A percentile compares a stretch with the other conserved stretches of the same genome.
These are phyloP conservation scores for Calycopis cecrops DNA, from an alignment of 1,140 invertebrate species.

Conservation along the genomic window DNA sequence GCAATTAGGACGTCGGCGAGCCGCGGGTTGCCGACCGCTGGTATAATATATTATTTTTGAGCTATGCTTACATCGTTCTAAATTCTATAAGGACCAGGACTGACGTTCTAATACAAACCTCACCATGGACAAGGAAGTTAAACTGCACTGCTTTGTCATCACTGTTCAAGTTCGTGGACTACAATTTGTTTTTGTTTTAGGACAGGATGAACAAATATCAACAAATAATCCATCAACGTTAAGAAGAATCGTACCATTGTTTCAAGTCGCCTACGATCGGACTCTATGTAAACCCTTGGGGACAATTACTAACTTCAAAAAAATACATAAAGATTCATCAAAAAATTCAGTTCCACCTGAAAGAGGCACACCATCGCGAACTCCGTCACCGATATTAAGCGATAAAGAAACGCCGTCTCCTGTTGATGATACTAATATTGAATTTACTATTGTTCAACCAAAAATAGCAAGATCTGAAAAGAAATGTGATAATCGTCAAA, in stretches of 20 bases:
- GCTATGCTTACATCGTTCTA: no score
- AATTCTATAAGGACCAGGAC: no score
- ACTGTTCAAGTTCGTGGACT: constrained; percentile 6
- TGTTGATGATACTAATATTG: neutral
- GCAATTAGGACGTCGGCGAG: no score
- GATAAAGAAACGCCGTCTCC: constrained; percentile 25
- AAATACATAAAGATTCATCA: constrained; percentile 29
- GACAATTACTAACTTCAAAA: constrained; percentile 48
- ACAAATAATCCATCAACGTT: constrained; percentile 48
- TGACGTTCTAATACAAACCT: no score
- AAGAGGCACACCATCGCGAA: constrained; percentile 37
- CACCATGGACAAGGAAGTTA: no score
- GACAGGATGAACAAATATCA: constrained; percentile 35
- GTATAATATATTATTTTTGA: no score
- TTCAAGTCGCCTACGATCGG: constrained; percentile 65
- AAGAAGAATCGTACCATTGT: constrained; percentile 70
- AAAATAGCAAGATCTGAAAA: constrained; percentile 29
- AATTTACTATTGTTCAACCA: no score
- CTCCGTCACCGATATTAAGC: constrained; percentile 38
- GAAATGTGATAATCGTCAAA: constrained; percentile 44
- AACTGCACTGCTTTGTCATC: no score
- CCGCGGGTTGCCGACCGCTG: no score
- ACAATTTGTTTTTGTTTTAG: constrained; percentile 61
- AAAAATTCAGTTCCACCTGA: constrained; percentile 12
- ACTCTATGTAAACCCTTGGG: constrained; percentile 58